Conservation (phyloP, 2,888 invertebrate species). For the Anagyrus pseudococci region DNA sequence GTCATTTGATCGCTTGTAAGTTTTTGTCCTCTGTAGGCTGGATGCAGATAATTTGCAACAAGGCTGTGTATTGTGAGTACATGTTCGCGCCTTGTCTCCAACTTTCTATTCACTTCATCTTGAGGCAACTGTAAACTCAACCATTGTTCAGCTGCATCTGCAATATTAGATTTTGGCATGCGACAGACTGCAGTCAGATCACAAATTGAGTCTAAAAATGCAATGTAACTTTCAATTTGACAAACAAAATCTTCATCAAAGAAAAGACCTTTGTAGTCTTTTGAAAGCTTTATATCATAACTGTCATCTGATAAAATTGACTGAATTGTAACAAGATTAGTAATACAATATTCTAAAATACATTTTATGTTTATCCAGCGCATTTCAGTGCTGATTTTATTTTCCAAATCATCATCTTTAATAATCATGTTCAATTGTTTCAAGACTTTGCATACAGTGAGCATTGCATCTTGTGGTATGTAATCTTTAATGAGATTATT, state of each 20-base stretch:
- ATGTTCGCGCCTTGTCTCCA: constrained; percentile 12
- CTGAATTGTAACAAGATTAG: constrained; percentile 33
- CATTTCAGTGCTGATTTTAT: constrained; percentile 26
- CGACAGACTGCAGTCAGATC: constrained; percentile 25
- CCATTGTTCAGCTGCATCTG: constrained; percentile 35
- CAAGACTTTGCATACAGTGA: constrained; percentile 33
- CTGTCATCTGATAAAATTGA: constrained; percentile 27
- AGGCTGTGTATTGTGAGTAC: constrained; percentile 32
- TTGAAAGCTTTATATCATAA: constrained; percentile 23
- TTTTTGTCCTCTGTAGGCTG: constrained; percentile 32
- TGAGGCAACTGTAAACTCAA: constrained; percentile 26
- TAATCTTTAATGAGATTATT: constrained; percentile 33
- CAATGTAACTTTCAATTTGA: constrained; percentile 29
- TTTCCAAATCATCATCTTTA: constrained; percentile 31
- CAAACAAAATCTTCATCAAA: constrained; percentile 34
- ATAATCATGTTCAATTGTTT: constrained; percentile 28
- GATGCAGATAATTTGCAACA: constrained; percentile 37
- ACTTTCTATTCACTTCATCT: constrained; percentile 24
- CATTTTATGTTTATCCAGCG: constrained; percentile 29
- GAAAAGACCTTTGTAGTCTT: constrained; percentile 32
- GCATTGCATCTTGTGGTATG: constrained; percentile 32
- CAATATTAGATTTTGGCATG: constrained; percentile 31
- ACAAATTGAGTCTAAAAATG: constrained; percentile 28
- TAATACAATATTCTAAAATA: constrained; percentile 32
- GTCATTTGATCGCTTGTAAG: constrained; percentile 36